Percentiles rank a stretch among this genome's conserved stretches.
These are phyloP conservation scores for Telmatochromis sp. DNA, from an alignment of 2,113 vertebrate species.

Conservation along the genomic window DNA sequence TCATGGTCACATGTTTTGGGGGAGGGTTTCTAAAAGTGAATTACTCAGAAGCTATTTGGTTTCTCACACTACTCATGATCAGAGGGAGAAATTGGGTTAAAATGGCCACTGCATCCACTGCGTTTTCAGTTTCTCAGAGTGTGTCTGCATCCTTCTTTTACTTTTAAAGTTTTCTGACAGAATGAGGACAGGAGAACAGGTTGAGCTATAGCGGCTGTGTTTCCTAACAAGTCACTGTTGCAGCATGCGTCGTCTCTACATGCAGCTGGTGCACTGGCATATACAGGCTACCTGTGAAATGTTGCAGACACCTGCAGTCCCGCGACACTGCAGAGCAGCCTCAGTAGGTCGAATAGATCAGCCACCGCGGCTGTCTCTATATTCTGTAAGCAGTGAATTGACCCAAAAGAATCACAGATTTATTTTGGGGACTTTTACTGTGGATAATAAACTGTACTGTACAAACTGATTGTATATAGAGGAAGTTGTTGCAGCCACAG, in stretches of 20 bases:
- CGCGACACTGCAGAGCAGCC: not conserved
- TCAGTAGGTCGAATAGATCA: not conserved
- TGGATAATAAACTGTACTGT: not conserved
- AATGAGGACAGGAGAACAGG: not conserved
- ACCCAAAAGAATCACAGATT: not conserved
- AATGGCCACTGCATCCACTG: not conserved
- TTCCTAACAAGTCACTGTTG: slow-evolving; percentile 24
- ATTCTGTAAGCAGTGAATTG: not conserved
- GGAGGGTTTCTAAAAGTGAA: not conserved
- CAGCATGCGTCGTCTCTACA: not conserved
- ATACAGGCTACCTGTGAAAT: slow-evolving; percentile 11
- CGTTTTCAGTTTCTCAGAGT: not conserved
- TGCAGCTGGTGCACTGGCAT: slow-evolving; percentile 3
- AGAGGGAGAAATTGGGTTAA: not conserved
- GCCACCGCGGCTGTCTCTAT: not conserved
- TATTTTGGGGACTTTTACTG: not conserved
- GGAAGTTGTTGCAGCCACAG: not conserved
- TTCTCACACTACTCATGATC: not conserved
- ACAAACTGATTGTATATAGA: not conserved
- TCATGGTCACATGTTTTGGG: not conserved
- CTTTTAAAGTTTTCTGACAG: not conserved
- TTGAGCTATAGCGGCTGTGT: not conserved
- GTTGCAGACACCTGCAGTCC: slow-evolving; percentile 20
- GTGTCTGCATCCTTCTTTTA: not conserved
- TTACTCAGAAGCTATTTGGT: not conserved